Evolutionary conservation across 2,113 vertebrate species (phyloP), one percentile per base, ranked within the genome.

Genomic region (Anas platyrhynchos): DNA sequence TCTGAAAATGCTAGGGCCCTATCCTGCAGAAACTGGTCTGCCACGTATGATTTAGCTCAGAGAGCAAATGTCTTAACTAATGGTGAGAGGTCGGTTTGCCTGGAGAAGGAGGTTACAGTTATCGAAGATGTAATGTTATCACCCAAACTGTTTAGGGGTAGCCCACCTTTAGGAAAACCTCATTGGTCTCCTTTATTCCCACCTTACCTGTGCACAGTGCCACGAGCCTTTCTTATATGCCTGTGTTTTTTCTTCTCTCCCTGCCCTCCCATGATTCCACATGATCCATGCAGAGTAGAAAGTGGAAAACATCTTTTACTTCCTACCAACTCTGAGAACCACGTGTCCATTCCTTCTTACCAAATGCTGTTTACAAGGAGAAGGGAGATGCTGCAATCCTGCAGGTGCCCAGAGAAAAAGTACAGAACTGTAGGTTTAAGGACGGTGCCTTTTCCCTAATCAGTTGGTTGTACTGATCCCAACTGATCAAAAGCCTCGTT

Each of bases 41-140:
- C 9, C 18, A 2, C 1, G 0, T 16, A 9, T 22, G 3, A 27
- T 85, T 78, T 79, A 31, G 6, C 34, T 44, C 3, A 0, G 67
- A 56, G 29, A 48, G 15, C 27, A 76, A 76, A 80, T 34, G n/a
- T 84, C 34, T 67, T 25, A 46, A 41, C 32, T 50, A 61, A 0
- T 34, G 38, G 15, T 13, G 29, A 48, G 54, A 72, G 44, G 5
- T 85, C 38, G 50, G 46, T 0, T 11, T 67, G 78, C 41, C 48
- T 58, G 48, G 27, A 46, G 36, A 26, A 43, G 7, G 21, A 79
- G 74, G 46, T 36, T 65, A 61, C 48, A 61, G 80, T 50, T 84
- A 20, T 78, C 31, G 31, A 71, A 71, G 5, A 32, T 22, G 38
- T 59, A 8, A 55, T 16, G 62, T 78, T 43, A 43, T 95, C 58